Evolutionary conservation across 2,797 vertebrate species (phyloP), one percentile per base, ranked within the genome.

Genomic region (Chiropotes sagulatus): DNA sequence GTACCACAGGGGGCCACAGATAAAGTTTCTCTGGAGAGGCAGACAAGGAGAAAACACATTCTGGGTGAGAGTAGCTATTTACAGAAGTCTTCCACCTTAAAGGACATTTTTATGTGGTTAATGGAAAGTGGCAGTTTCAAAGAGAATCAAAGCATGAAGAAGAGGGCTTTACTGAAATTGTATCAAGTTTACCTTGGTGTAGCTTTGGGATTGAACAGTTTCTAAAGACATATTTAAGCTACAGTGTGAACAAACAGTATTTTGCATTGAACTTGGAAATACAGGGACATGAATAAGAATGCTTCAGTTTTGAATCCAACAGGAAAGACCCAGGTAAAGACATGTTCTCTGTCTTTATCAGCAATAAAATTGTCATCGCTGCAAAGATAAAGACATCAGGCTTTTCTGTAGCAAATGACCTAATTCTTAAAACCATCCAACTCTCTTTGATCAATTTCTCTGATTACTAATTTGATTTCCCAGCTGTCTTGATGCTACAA

Each of bases 211-310:
- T 4, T 78, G 13, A 89, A 81, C 83, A 64, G 24, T 76, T 76
- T 93, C 89, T 81, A 89, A 57, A 95, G 83, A 91, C n/a, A 76
- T 83, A 81, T n/a, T 22, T 81, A 80, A 93, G 67, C 28, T 82
- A 33, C 28, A 79, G 75, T 41, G 24, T 72, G 36, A 94, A 95
- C 52, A 91, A 96, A 67, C 41, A 70, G n/a, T 73, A 46, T 75
- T 90, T 86, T 83, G 67, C 13, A 75, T 10, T 86, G 50, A 94
- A 84, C 36, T 96, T 54, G 72, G 57, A 96, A 78, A 94, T 50
- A 88, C 20, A 97, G 52, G 14, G 52, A 11, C 44, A 89, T 14
- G 67, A 91, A 46, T 52, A 95, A 84, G 26, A 90, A 57, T 30
- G 80, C 64, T 92, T 93, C 58, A 67, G 30, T 39, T 78, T 92